Evolutionary conservation across 1,140 invertebrate species (phyloP).

Genomic region (Coelopa frigida): DNA sequence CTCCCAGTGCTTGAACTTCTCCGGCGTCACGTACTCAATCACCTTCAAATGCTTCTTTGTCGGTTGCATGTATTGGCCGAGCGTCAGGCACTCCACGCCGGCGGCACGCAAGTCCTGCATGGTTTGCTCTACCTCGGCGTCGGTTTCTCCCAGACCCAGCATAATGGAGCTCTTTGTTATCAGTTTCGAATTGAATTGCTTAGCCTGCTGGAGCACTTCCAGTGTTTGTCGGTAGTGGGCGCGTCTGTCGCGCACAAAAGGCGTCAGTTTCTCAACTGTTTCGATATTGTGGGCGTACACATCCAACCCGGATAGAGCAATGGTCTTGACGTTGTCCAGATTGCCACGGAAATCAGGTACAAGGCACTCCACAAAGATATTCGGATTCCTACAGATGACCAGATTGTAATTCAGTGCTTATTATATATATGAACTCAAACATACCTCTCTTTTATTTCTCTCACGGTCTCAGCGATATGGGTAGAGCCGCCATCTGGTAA

Average conservation of each 20-base stretch:
- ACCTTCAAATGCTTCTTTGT: constrained; percentile 95
- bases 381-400: constrained; percentile 61
- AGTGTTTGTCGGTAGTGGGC: constrained; percentile 76
- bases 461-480: constrained; percentile 88
- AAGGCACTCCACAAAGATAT: constrained; percentile 92
- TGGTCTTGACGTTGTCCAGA: constrained; percentile 61
- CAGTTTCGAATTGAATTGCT: constrained; percentile 68
- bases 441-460: constrained; percentile 65
- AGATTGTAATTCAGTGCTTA: constrained; percentile 18
- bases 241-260: constrained; percentile 85
- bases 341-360: constrained; percentile 94
- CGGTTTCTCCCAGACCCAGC: constrained; percentile 94
- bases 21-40: constrained; percentile 93
- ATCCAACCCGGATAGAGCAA: constrained; percentile 80
- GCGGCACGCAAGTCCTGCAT: constrained; percentile 71
- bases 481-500: constrained; percentile 82
- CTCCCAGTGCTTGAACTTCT: constrained; percentile 91
- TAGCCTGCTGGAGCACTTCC: constrained; percentile 72
- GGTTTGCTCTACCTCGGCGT: constrained; percentile 81
- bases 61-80: constrained; percentile 99
- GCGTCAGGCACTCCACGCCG: constrained; percentile 89
- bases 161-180: constrained; percentile 98
- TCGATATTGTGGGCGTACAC: constrained; percentile 98
- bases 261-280: constrained; percentile 82
- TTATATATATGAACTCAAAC: constrained; percentile 10